Conservation (phyloP, 2,113 vertebrate species). For the Psammodynastes pulverulentus region DNA sequence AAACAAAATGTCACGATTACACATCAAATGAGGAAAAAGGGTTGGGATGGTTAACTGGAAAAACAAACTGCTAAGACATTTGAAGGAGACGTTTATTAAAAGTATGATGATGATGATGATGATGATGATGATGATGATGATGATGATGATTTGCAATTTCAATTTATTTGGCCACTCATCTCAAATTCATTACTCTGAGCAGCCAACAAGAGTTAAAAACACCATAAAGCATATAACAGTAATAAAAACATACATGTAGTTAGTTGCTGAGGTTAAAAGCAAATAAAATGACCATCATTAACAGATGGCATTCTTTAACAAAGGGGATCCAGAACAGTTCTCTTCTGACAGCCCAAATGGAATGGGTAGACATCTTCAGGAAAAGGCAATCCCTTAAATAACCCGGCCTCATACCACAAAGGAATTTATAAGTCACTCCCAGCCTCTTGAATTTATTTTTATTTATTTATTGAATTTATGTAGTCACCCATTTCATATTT, state of each 20-base stretch:
- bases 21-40: background rate
- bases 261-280: background rate
- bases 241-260: background rate
- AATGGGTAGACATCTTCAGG: background rate
- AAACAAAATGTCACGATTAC: background rate
- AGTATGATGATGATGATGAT: no score
- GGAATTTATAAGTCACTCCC: background rate
- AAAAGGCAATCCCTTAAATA: background rate
- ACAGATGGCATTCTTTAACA: background rate
- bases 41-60: background rate
- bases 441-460: background rate
- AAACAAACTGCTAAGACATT: background rate
- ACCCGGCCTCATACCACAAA: background rate
- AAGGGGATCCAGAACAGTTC: background rate
- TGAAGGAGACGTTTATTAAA: background rate
- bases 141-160: no score
- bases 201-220: background rate
- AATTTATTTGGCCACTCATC: background rate
- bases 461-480: background rate
- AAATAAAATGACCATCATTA: background rate
- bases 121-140: no score
- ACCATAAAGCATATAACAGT: background rate
- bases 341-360: background rate
- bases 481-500: background rate
- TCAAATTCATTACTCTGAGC: background rate